Evolutionary conservation across 1,140 invertebrate genomes (phyloP).

Genomic region (Plectrocnemia conspersa): DNA sequence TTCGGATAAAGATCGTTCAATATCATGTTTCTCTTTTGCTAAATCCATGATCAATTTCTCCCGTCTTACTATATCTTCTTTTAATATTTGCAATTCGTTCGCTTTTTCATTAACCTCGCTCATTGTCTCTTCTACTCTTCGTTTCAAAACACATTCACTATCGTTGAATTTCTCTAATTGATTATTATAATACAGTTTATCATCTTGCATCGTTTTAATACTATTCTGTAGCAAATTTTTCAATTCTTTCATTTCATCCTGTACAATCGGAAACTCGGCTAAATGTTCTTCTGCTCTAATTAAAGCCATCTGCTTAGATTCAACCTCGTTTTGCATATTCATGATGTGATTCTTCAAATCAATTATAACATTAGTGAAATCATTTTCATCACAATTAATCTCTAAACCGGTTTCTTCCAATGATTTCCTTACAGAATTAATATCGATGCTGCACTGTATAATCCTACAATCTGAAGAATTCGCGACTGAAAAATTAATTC

Average conservation of each 20-base stretch:
- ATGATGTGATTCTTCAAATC: constrained; percentile 55
- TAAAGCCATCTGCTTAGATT: constrained; percentile 50
- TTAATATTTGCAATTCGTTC: constrained; percentile 54
- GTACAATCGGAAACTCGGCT: constrained; percentile 51
- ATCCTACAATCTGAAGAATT: constrained; percentile 31
- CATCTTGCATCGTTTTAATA: constrained; percentile 51
- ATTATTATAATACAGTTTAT: constrained; percentile 56
- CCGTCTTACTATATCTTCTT: constrained; percentile 54
- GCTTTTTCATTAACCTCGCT: constrained; percentile 52
- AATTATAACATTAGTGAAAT: constrained; percentile 46
- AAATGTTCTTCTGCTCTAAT: constrained; percentile 53
- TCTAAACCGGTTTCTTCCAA: constrained; percentile 38
- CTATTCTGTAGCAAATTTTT: constrained; percentile 52
- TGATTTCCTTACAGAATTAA: constrained; percentile 18
- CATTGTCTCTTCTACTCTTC: constrained; percentile 54
- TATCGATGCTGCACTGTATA: constrained; percentile 10
- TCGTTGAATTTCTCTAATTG: constrained; percentile 52
- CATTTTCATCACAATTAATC: constrained; percentile 44
- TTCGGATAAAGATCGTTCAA: constrained; percentile 48
- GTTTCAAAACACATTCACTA: constrained; percentile 53
- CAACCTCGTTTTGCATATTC: constrained; percentile 50
- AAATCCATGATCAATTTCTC: constrained; percentile 58
- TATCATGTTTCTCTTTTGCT: constrained; percentile 53
- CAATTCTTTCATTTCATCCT: constrained; percentile 54
- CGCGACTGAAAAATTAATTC: constrained; percentile 47